Conservation (phyloP, 2,797 vertebrate species). For the Hybognathus amarus region DNA sequence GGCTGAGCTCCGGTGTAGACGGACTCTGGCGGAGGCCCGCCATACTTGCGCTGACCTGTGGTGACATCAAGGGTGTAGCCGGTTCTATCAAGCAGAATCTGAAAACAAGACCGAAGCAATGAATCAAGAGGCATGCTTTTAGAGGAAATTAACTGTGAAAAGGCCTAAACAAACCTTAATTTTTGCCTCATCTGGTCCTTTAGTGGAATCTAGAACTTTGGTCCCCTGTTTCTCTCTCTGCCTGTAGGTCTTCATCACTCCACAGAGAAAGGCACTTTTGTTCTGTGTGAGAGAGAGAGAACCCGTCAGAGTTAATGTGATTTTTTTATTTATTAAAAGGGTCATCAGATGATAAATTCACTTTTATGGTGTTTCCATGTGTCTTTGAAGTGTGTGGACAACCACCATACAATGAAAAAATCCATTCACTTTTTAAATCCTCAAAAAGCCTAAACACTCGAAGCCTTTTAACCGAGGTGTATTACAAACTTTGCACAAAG, state of each 20-base stretch:
- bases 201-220: conserved; percentile 92
- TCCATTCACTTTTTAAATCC: too few species aligned
- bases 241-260: conserved; percentile 98
- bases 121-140: neutral
- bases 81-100: conserved; percentile 93
- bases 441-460: too few species aligned
- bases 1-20: conserved; percentile 90
- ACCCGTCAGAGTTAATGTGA: neutral
- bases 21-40: conserved; percentile 91
- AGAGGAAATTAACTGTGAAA: neutral
- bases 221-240: conserved; percentile 98
- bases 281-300: conserved; percentile 77
- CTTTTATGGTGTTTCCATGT: too few species aligned
- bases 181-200: conserved; percentile 96
- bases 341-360: too few species aligned
- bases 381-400: too few species aligned
- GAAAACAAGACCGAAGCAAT: conserved; percentile 1
- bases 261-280: conserved; percentile 99
- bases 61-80: conserved; percentile 96
- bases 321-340: too few species aligned
- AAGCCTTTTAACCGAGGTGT: too few species aligned
- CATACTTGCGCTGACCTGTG: conserved; percentile 95
- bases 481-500: too few species aligned
- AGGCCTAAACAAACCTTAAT: conserved; percentile 83
- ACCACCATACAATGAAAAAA: too few species aligned